Base-by-base conservation (phyloP, 1,140 invertebrate genomes). In the Trichomalopsis sarcophagae region DNA sequence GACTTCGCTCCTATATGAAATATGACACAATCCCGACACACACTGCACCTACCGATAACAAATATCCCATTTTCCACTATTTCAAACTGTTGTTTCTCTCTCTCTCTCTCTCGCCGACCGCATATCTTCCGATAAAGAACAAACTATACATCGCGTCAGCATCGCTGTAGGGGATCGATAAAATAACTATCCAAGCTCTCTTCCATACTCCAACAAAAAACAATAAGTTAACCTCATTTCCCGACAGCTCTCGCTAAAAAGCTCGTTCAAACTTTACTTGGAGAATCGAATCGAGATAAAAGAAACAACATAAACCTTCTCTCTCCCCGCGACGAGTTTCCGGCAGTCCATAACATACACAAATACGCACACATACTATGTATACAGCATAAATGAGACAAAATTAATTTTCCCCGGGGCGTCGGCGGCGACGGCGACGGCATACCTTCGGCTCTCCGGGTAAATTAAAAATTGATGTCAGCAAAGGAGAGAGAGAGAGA, bases 391-490 rank as follows among this genome's bases (percentile, higher is more conserved):
- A 23, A 75, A 44, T 23, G 40, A 44, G 36, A 75, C 74, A 14
- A 75, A 75, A 75, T 75, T 75, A 75, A 75, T 55, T 76, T 47
- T 47, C 44, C 30, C 74, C 23, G 13, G 47, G 47, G 47, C 47
- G 14, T 50, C 47, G 47, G 3, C 47, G 47, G 44, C 44, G 44
- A 50, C 47, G 47, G 44, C 44, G 44, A 50, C 47, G 11, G 47
- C 47, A 17, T 50, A 50, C 14, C 14, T 50, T 17, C 14, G 47
- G 14, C 47, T 17, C 47, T 50, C 47, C 47, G 47, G 14, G 13
- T 17, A 36, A 82, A 74, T 82, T 82, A 82, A 75, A 82, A 76
- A 66, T 78, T 82, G 21, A 81, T 71, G n/a, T 10, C 40, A 44
- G 9, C 69, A 47, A 14, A 0, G n/a, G 47, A 68, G 17, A 21